Base-by-base conservation (phyloP, 2,113 vertebrate genomes). In the Sorex fumeus region DNA sequence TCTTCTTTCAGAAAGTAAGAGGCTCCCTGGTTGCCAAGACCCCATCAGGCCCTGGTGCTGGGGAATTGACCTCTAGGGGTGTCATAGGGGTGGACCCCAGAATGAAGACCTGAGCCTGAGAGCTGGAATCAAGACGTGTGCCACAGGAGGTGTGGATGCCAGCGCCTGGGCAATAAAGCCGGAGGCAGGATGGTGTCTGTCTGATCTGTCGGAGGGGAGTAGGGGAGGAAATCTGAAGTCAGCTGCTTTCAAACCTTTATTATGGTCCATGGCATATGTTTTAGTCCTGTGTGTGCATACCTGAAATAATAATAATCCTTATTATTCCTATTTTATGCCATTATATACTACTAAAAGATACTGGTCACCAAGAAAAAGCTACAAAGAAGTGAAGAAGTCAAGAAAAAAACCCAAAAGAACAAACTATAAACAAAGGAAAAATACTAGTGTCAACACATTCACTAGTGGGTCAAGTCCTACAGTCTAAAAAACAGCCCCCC, bases 121-220 rank as follows among this genome's bases (percentile, higher is more conserved):
- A 90, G 62, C 53, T 77, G 60, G 50, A 91, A 66, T 82, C 79
- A 75, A 30, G 67, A 34, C 3, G 86, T 89, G n/a, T 75, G 57
- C 25, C 71, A 90, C 84, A 90, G 79, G 27, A 81, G 64, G 62
- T 81, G 53, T 80, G 25, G 84, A 94, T 90, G 36, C 28, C 81
- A 79, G 80, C 30, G 36, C 34, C 45, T 91, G 91, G 78, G 70
- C 81, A 96, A 96, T 96, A 96, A 96, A 95, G 84, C 32, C 30
- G 80, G 45, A 91, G 89, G 60, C 64, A 47, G 27, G 74, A 77
- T 70, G 83, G 30, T 77, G 8, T 79, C 57, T 82, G 9, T 90
- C 76, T 47, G 71, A 91, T 47, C 40, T 40, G 53, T 53, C 53
- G 15, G 53, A 53, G 60, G 8, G 40, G 77, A 43, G 27, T 30